These are phyloP conservation scores for Arctocebus calabarensis DNA, from an alignment of 2,797 vertebrate genomes.

Conservation along the genomic window DNA sequence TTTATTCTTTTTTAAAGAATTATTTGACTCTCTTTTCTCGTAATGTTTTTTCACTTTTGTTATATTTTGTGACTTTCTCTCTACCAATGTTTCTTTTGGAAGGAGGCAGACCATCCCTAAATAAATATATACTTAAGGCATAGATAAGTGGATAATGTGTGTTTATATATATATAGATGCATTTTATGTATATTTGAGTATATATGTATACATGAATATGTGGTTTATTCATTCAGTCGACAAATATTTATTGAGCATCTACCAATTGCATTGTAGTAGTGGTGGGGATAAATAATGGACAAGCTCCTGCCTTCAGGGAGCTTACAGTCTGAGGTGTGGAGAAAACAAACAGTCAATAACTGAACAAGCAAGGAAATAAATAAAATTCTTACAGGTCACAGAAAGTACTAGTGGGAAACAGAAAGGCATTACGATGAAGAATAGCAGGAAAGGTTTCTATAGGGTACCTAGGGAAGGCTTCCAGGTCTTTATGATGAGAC, in stretches of 20 bases:
- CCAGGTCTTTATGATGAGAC: neutral
- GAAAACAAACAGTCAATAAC: neutral
- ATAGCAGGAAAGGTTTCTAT: neutral
- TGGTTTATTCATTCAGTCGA: neutral
- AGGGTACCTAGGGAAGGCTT: neutral
- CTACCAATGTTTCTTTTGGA: neutral
- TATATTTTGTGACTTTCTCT: neutral
- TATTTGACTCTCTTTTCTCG: neutral
- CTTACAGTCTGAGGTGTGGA: neutral
- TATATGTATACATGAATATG: neutral
- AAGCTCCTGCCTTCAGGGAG: neutral
- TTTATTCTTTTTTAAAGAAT: constrained; percentile 21
- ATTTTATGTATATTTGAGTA: neutral
- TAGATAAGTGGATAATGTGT: too few relatives aligned
- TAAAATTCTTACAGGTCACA: neutral
- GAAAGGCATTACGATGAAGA: neutral
- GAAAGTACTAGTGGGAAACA: neutral
- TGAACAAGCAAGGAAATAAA: neutral
- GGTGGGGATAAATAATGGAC: neutral
- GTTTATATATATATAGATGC: neutral
- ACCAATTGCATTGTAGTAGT: neutral
- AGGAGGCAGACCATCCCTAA: neutral
- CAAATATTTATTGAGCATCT: neutral
- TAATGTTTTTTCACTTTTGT: neutral
- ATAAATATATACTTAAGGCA: neutral